Evolutionary conservation across 2,113 vertebrate genomes (phyloP).

Genomic region (Accipiter virgatus): DNA sequence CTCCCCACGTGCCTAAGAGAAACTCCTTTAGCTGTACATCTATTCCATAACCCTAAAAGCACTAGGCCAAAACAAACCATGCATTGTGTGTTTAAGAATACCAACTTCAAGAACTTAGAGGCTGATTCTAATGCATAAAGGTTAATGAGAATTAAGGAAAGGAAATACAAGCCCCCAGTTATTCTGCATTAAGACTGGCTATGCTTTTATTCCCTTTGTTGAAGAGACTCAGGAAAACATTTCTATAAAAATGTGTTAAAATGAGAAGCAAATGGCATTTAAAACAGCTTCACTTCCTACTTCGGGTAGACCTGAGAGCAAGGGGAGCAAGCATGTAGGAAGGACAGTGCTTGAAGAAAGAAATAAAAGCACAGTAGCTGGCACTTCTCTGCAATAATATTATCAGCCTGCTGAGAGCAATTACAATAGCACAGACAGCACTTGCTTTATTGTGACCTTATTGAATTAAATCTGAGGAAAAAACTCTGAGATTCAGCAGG

Average conservation of each 20-base stretch:
- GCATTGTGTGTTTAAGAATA: not conserved
- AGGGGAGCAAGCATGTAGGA: not conserved
- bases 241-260: not conserved
- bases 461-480: slow-evolving; percentile 58
- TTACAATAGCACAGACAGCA: slow-evolving; percentile 62
- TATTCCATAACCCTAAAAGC: not conserved
- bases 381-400: slow-evolving; percentile 52
- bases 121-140: not conserved
- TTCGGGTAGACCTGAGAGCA: not conserved
- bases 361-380: slow-evolving; percentile 49
- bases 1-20: not conserved
- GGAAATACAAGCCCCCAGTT: not conserved
- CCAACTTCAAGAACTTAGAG: not conserved
- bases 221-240: not conserved
- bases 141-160: not conserved
- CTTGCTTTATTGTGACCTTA: slow-evolving; percentile 69
- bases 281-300: not conserved
- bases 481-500: slow-evolving; percentile 53
- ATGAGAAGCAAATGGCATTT: slow-evolving; percentile 43
- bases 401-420: slow-evolving; percentile 71
- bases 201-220: not conserved
- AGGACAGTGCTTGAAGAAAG: slow-evolving; percentile 36
- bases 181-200: not conserved
- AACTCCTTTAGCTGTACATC: not conserved
- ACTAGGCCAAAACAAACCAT: not conserved